phyloP scores from a whole-genome alignment of 2,797 vertebrate species.

The Coccyzus lansbergi region DNA sequence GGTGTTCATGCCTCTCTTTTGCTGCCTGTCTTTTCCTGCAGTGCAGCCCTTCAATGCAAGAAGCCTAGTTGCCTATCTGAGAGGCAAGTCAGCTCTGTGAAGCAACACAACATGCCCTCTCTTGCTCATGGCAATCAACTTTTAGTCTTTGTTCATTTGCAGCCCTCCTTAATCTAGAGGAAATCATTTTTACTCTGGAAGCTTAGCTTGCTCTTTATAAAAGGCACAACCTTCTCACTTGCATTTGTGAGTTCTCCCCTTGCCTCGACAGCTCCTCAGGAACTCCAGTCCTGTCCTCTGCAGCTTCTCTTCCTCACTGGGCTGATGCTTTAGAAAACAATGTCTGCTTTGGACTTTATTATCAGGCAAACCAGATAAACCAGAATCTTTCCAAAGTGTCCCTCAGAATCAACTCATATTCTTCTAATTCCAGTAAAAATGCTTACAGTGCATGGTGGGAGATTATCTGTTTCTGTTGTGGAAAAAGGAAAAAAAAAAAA shows the following conservation, averaged over 20 bases:
- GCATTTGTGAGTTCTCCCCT: background rate
- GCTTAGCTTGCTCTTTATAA: background rate
- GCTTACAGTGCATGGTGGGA: background rate
- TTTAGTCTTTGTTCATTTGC: background rate
- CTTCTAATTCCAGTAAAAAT: background rate
- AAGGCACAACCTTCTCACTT: background rate
- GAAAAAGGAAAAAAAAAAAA: fast-evolving
- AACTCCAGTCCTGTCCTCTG: background rate
- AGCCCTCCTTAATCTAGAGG: background rate
- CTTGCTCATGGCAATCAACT: background rate
- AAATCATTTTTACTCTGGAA: background rate
- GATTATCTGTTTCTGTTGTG: background rate
- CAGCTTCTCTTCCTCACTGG: background rate
- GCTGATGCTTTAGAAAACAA: background rate
- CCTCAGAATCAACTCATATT: background rate
- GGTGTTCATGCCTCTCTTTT: background rate
- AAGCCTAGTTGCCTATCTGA: background rate
- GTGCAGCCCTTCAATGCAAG: background rate
- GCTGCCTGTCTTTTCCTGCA: background rate
- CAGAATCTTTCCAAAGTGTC: background rate
- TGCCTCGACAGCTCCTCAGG: background rate
- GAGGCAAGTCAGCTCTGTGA: background rate
- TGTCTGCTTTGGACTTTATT: background rate
- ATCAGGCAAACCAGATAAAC: background rate
- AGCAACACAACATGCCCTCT: background rate